Conservation (phyloP, 2,888 invertebrate species). For the Leucophora obtusa region DNA sequence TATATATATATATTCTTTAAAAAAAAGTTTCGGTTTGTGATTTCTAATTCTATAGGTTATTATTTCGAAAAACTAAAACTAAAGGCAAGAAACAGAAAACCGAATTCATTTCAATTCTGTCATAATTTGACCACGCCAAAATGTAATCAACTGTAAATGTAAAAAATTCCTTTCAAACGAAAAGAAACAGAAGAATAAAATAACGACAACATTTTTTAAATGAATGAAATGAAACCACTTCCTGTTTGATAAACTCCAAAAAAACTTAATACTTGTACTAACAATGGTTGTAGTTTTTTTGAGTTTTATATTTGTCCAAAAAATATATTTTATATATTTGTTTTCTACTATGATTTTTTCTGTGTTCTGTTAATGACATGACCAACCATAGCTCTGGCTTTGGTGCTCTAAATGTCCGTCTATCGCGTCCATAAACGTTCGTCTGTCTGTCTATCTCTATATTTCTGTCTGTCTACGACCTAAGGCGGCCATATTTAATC, state of each 20-base stretch:
- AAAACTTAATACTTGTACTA: conserved; percentile 30
- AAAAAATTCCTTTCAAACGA: conserved; percentile 1
- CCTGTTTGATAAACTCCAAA: conserved; percentile 24
- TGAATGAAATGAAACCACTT: conserved; percentile 33
- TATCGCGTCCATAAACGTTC: conserved; percentile 35
- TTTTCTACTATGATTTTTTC: conserved; percentile 18
- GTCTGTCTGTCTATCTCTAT: conserved; percentile 65
- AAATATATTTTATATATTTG: conserved; percentile 7
- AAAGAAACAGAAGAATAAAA: not conserved
- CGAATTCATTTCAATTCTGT: not conserved
- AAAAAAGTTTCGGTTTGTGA: not conserved
- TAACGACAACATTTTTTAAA: conserved; percentile 15
- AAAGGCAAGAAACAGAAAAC: not conserved
- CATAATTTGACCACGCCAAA: conserved; percentile 46
- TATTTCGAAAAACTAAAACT: conserved; percentile 17
- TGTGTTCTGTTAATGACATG: conserved; percentile 49
- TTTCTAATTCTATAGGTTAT: conserved; percentile 12
- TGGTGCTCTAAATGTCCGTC: conserved; percentile 28
- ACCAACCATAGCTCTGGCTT: conserved; percentile 22
- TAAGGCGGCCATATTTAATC: conserved; percentile 76
- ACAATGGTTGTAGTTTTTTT: not conserved
- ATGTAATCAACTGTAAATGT: conserved; percentile 44
- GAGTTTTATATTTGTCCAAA: not conserved
- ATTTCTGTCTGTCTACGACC: conserved; percentile 70
- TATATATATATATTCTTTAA: not conserved